Percentiles rank a stretch among this genome's conserved stretches.
Evolutionary conservation across 2,113 vertebrate genomes (phyloP).

Genomic region (Anhinga anhinga): DNA sequence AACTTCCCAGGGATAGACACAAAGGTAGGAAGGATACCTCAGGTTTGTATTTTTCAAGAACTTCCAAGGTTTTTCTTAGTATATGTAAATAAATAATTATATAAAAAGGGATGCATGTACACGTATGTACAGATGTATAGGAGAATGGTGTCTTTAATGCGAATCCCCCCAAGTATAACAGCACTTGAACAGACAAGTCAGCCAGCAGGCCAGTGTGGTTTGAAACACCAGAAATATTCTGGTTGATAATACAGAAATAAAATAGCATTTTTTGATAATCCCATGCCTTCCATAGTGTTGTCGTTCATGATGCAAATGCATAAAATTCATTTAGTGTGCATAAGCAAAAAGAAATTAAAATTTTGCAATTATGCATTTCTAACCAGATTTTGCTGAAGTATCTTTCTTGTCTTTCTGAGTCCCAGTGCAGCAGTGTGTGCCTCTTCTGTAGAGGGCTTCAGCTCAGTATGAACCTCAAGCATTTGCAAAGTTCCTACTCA

Average conservation of each 20-base stretch:
- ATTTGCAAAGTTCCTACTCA: neutral
- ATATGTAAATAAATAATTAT: neutral
- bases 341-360: neutral
- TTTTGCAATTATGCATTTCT: neutral
- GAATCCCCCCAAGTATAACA: neutral
- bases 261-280: neutral
- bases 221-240: neutral
- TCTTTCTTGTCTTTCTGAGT: neutral
- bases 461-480: neutral
- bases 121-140: neutral
- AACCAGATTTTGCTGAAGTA: neutral
- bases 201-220: neutral
- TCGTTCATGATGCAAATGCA: neutral
- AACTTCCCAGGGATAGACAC: neutral
- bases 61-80: neutral
- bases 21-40: neutral
- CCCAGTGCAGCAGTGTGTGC: neutral
- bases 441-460: neutral
- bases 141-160: neutral
- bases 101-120: neutral
- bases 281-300: accelerated
- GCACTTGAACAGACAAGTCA: neutral
- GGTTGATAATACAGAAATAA: neutral
- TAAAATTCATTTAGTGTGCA: neutral
- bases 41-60: neutral